Percentiles rank a stretch among this genome's conserved stretches.
Conservation (phyloP, 2,797 vertebrate genomes). For the Lophius americanus region DNA sequence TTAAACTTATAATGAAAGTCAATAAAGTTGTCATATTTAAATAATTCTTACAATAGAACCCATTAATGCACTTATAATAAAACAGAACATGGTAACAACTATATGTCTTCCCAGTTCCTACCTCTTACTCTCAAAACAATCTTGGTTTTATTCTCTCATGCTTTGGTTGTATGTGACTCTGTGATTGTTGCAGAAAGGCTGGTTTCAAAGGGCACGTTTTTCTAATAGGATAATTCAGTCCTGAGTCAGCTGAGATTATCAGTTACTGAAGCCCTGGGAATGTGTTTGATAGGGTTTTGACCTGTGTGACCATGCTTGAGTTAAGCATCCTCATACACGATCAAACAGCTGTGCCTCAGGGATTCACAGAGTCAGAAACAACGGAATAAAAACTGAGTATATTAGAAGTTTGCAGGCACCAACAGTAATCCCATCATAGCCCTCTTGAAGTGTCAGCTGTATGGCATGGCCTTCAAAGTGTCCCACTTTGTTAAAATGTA, state of each 20-base stretch:
- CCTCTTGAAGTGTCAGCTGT: conserved; percentile 41
- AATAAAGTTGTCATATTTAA: too few relatives aligned
- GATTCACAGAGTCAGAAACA: conserved; percentile 29
- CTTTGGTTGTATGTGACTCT: conserved; percentile 22
- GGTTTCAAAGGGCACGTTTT: conserved; percentile 58
- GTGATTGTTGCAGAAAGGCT: conserved; percentile 42
- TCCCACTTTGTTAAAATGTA: conserved; percentile 40
- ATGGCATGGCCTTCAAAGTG: conserved; percentile 42
- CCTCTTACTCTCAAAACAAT: conserved; percentile 29
- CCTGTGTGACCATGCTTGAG: conserved; percentile 47
- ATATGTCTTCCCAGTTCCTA: conserved; percentile 29
- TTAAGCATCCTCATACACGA: conserved; percentile 43
- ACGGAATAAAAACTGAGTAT: conserved; percentile 31
- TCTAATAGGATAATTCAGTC: conserved; percentile 74
- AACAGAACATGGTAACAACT: not conserved
- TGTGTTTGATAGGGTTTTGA: conserved; percentile 68
- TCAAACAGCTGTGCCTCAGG: conserved; percentile 29
- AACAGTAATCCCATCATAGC: conserved; percentile 28
- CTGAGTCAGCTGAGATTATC: conserved; percentile 59
- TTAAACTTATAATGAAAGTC: too few relatives aligned
- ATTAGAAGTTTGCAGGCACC: conserved; percentile 33
- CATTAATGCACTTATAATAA: too few relatives aligned
- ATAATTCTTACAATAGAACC: too few relatives aligned
- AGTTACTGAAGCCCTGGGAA: conserved; percentile 57
- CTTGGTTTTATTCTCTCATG: conserved; percentile 29